Evolutionary conservation across 92 coral and sea anemone species (phyloP).

Genomic region (Paramuricea clavata): DNA sequence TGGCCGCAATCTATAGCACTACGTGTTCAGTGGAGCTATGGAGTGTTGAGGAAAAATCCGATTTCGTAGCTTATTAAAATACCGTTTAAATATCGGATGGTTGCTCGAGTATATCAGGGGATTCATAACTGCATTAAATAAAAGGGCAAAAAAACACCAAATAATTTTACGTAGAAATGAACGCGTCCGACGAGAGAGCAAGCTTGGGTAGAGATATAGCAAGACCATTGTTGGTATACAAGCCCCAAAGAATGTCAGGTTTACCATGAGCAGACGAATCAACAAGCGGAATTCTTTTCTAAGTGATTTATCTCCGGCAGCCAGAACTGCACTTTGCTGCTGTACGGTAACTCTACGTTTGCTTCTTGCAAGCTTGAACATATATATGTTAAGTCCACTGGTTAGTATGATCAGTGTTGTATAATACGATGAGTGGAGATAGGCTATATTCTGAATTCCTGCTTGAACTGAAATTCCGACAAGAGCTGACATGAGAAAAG

Average conservation of each 20-base stretch:
- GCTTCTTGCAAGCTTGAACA: background rate
- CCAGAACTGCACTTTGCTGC: background rate
- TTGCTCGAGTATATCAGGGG: constrained; percentile 1
- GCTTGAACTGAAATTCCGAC: background rate
- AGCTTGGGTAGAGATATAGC: background rate
- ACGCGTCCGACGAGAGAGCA: background rate
- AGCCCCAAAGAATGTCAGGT: background rate
- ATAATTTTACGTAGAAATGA: background rate
- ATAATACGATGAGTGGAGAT: background rate
- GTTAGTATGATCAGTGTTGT: background rate
- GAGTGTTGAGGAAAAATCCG: background rate
- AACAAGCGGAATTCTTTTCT: background rate
- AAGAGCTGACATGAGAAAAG: background rate
- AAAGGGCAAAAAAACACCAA: background rate
- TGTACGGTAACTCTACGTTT: background rate
- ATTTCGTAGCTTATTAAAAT: background rate
- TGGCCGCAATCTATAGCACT: too few species aligned
- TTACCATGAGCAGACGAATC: background rate
- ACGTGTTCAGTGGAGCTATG: background rate
- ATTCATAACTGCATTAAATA: background rate
- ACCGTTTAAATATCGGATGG: background rate
- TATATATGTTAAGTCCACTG: background rate
- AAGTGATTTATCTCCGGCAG: background rate
- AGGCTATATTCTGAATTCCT: background rate
- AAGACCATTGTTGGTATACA: constrained; percentile 11